A percentile compares a stretch with the other conserved stretches of the same genome.
These are phyloP conservation scores for Aramus guarauna DNA, from an alignment of 2,113 vertebrate genomes.

Conservation along the genomic window DNA sequence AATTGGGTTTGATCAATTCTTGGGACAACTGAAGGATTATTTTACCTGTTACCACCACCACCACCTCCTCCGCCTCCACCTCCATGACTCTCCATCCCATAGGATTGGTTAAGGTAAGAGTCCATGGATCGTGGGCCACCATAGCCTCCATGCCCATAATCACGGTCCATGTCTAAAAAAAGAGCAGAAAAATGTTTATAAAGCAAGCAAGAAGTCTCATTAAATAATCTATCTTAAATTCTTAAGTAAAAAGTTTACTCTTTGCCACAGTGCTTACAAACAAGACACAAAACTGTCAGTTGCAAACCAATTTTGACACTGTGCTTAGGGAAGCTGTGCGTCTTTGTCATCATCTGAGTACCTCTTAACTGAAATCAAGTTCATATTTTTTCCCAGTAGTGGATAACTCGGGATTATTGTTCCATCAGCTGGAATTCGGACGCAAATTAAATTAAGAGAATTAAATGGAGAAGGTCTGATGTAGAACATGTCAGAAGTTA, in stretches of 20 bases:
- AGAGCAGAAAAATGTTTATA: constrained; percentile 71
- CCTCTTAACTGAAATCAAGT: background rate
- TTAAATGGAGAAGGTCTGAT: background rate
- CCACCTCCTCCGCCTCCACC: constrained; percentile 80
- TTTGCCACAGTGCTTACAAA: constrained; percentile 21
- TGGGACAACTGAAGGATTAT: constrained; percentile 75
- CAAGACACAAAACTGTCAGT: background rate
- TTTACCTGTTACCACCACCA: constrained; percentile 83
- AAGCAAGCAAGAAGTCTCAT: constrained; percentile 40
- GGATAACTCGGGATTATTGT: background rate
- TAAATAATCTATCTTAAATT: constrained; percentile 6
- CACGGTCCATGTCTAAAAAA: constrained; percentile 81
- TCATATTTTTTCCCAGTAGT: background rate
- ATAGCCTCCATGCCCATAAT: constrained; percentile 83
- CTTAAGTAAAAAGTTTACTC: background rate
- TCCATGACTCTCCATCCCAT: constrained; percentile 81
- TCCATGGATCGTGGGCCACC: constrained; percentile 83
- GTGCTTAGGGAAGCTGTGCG: background rate
- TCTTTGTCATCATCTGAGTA: background rate
- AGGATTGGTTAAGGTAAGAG: constrained; percentile 81
- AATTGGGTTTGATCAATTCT: constrained; percentile 43
- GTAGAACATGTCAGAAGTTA: background rate
- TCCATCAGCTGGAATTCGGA: background rate
- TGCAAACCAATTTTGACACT: background rate
- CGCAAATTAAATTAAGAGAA: background rate